phyloP scores from a whole-genome alignment of 92 coral and sea anemone genomes.

The Phymanthus crucifer region DNA sequence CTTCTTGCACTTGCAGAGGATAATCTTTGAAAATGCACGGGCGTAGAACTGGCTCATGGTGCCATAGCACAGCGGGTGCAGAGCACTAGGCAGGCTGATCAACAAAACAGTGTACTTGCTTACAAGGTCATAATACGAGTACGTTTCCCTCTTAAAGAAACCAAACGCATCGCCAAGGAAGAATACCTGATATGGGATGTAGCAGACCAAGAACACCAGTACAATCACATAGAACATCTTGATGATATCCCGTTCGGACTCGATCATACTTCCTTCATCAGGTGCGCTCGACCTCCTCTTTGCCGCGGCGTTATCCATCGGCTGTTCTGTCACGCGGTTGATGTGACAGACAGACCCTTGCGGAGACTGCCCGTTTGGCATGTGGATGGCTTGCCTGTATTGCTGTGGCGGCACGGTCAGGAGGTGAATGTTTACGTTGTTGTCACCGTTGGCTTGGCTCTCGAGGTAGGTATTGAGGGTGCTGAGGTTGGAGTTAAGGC shows the following conservation, averaged over 20 bases:
- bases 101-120: constrained; percentile 26
- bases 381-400: neutral
- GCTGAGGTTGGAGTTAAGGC: constrained; percentile 40
- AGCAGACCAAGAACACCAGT: constrained; percentile 47
- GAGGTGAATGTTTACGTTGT: constrained; percentile 14
- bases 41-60: constrained; percentile 65
- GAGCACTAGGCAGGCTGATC: constrained; percentile 49
- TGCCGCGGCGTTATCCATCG: neutral
- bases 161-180: constrained; percentile 26
- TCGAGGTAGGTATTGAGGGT: constrained; percentile 32
- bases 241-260: constrained; percentile 51
- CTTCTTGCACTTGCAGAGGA: constrained; percentile 46
- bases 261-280: constrained; percentile 35
- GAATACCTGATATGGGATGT: constrained; percentile 58
- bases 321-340: constrained; percentile 2
- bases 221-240: constrained; percentile 61
- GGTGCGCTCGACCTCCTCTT: constrained; percentile 1
- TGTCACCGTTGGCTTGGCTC: constrained; percentile 26
- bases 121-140: constrained; percentile 21
- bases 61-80: constrained; percentile 66
- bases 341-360: constrained; percentile 8
- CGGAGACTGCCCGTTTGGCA: neutral
- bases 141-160: neutral
- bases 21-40: constrained; percentile 50
- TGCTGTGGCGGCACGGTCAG: constrained; percentile 17